These are phyloP conservation scores for Holacanthus passer DNA, from an alignment of 2,113 vertebrate genomes.

Conservation along the genomic window DNA sequence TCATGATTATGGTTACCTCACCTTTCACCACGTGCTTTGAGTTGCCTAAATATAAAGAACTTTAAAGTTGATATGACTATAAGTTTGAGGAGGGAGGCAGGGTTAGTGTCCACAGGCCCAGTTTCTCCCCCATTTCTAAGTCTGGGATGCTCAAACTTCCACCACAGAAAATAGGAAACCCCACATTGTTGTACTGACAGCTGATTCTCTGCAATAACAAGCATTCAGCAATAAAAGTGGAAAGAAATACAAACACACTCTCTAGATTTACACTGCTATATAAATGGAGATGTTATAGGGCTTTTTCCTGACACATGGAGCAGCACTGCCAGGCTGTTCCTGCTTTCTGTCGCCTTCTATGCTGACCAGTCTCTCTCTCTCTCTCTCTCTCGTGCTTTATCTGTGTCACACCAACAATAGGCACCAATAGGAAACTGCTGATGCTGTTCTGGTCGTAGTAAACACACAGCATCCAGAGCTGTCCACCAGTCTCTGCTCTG, in stretches of 20 bases:
- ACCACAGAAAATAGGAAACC: too few species aligned
- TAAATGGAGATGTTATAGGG: not conserved
- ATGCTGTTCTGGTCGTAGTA: slow-evolving; percentile 34
- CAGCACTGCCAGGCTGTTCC: slow-evolving; percentile 35
- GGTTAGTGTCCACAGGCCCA: too few species aligned
- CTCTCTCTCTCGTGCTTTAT: slow-evolving; percentile 34
- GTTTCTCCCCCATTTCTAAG: too few species aligned
- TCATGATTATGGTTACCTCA: not conserved
- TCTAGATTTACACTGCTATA: not conserved
- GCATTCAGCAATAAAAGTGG: not conserved
- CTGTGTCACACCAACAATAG: slow-evolving; percentile 48
- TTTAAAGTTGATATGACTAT: too few species aligned
- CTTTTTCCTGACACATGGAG: slow-evolving; percentile 33
- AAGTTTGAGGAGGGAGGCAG: too few species aligned
- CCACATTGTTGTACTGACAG: not conserved
- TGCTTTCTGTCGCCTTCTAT: slow-evolving; percentile 58
- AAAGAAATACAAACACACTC: too few species aligned
- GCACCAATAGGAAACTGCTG: slow-evolving; percentile 60
- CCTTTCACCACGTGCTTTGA: not conserved
- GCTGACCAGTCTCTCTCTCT: slow-evolving; percentile 53
- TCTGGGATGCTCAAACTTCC: too few species aligned
- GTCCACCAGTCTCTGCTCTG: slow-evolving; percentile 46
- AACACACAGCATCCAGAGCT: slow-evolving; percentile 58
- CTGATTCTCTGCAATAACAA: not conserved
- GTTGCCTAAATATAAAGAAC: too few species aligned